Conservation (phyloP, 37 sponge, comb jelly and placozoan genomes). For the Halisarca cf. caerulea region DNA sequence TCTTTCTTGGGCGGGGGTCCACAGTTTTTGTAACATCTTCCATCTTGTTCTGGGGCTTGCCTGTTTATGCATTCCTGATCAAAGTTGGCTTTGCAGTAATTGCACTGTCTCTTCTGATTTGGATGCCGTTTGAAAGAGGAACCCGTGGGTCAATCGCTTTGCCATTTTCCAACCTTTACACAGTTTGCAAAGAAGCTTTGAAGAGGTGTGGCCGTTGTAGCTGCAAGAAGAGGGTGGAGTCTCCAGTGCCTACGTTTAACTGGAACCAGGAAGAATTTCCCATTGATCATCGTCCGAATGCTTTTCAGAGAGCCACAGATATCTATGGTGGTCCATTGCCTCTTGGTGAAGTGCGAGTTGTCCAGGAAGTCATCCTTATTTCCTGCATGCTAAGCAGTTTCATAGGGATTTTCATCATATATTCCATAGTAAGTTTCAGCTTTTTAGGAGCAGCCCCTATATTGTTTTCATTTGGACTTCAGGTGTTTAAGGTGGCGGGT, state of each 20-base stretch:
- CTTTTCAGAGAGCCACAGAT: neutral
- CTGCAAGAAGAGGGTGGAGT: too few species aligned
- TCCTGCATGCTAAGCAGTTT: neutral
- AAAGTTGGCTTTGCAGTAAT: neutral
- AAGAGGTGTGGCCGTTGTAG: neutral
- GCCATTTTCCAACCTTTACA: neutral
- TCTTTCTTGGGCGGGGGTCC: neutral
- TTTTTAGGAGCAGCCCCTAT: too few species aligned
- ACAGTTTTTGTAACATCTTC: neutral
- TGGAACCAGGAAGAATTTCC: too few species aligned
- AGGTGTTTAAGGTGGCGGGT: too few species aligned
- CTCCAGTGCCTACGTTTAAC: too few species aligned
- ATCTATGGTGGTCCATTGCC: neutral
- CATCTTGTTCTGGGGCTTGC: neutral
- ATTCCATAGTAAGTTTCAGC: conserved; percentile 9
- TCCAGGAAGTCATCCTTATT: conserved; percentile 4
- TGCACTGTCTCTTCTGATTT: neutral
- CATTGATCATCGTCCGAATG: neutral
- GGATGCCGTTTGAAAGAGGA: neutral
- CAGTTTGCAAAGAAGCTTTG: neutral
- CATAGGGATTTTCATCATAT: neutral
- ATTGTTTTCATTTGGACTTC: too few species aligned
- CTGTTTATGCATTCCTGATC: neutral
- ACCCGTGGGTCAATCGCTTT: neutral
- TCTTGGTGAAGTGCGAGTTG: neutral